Evolutionary conservation across 2,113 vertebrate genomes (phyloP).

Genomic region (Scalopus aquaticus): DNA sequence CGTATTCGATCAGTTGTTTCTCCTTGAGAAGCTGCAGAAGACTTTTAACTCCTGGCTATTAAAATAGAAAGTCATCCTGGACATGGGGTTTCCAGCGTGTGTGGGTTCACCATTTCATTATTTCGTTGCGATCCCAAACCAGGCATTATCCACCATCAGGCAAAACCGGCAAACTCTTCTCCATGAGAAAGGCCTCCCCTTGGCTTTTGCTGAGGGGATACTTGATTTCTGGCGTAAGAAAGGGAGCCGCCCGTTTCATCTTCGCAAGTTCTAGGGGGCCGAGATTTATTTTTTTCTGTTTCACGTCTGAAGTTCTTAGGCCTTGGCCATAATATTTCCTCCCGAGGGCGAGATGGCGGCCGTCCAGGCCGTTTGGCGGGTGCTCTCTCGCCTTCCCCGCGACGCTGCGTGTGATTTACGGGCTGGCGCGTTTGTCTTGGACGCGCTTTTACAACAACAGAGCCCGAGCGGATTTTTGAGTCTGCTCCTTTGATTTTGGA

Average conservation of each 20-base stretch:
- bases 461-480: not conserved
- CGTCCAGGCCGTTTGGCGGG: fast-evolving
- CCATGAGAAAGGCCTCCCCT: not conserved
- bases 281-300: not conserved
- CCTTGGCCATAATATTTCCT: fast-evolving
- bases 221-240: not conserved
- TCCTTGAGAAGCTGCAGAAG: not conserved
- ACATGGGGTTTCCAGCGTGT: not conserved
- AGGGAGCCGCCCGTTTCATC: too few relatives aligned
- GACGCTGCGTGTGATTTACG: not conserved
- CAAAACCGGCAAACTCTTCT: not conserved
- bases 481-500: not conserved
- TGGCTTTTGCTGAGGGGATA: not conserved
- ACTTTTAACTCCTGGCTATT: not conserved
- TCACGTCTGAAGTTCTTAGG: not conserved
- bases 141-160: not conserved
- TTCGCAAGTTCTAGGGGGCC: too few relatives aligned
- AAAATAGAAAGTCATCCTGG: not conserved
- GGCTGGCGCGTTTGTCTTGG: not conserved
- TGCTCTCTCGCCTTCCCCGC: not conserved
- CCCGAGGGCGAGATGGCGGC: not conserved
- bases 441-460: fast-evolving
- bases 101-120: not conserved
- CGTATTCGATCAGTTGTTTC: not conserved
- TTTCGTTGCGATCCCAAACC: not conserved